These are phyloP conservation scores for Caradrina kadenii DNA, from an alignment of 2,888 invertebrate genomes.

Conservation along the genomic window DNA sequence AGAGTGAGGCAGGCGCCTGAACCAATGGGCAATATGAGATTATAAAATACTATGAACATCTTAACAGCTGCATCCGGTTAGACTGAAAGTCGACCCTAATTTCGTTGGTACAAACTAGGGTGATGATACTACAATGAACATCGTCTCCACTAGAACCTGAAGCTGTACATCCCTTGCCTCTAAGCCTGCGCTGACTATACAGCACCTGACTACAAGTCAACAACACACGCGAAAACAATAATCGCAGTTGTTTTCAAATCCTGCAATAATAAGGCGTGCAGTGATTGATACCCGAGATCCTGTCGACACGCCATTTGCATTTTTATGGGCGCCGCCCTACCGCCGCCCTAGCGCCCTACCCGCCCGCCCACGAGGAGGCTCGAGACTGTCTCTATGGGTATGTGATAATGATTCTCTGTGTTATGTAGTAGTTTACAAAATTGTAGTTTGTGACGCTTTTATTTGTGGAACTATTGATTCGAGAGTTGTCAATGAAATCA, in stretches of 20 bases:
- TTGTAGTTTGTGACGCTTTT: constrained; percentile 7
- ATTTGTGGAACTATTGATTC: constrained; percentile 33
- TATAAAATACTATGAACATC: too few species aligned
- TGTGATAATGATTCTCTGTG: constrained; percentile 54
- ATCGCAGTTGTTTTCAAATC: constrained; percentile 77
- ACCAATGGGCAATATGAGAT: too few species aligned
- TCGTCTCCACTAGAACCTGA: too few species aligned
- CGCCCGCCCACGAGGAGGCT: constrained; percentile 63
- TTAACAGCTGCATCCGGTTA: background rate
- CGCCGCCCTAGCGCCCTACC: constrained; percentile 59
- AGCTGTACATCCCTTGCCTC: too few species aligned
- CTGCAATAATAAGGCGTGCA: constrained; percentile 83
- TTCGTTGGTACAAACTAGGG: background rate
- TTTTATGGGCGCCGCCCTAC: constrained; percentile 83
- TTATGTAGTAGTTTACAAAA: constrained; percentile 44
- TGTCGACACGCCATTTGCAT: constrained; percentile 92
- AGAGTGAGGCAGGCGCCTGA: too few species aligned
- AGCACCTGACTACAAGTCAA: background rate
- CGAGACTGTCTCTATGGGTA: constrained; percentile 44
- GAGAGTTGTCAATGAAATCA: background rate
- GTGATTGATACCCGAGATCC: constrained; percentile 88
- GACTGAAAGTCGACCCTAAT: background rate
- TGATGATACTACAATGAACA: background rate
- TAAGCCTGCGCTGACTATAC: background rate
- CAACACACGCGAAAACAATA: constrained; percentile 75